Evolutionary conservation across 2,888 invertebrate species (phyloP), one percentile per base, ranked within the genome.

Genomic region (Tenodera sinensis): DNA sequence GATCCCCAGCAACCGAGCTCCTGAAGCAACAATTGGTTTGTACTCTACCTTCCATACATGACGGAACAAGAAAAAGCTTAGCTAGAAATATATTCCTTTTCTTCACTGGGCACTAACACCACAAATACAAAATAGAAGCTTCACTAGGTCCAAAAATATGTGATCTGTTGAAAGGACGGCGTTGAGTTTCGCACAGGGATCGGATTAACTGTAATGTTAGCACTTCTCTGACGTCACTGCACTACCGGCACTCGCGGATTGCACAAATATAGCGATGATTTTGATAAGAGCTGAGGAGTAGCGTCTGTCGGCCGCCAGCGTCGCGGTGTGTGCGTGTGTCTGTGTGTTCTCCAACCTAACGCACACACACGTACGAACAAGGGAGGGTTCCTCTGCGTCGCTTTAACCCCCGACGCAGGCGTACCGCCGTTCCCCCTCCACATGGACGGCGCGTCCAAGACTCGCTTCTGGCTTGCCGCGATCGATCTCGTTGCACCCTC

Each of bases 1-100:
- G 25, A 54, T 54, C 9, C 87, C 42, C 71, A 47, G 30, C 86
- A 28, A 28, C 81, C 25, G n/a, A 47, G 86, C 82, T 83, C 84
- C 82, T 28, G 90, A 88, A 85, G 90, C 90, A 90, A 90, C 90
- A 90, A 89, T 89, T 90, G 90, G 90, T 90, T 89, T 28, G 85
- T 85, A 34, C 84, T 83, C 15, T 20, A 30, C 27, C n/a, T 28
- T n/a, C 83, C 82, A 83, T 54, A 28, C 88, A 88, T 83, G 20
- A 28, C 81, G 34, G 20, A 83, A 83, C 27, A 34, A 83, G 25
- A 27, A 42, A n/a, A 42, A 42, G 12, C n/a, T 82, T 34, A 81
- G 25, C 15, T 42, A 42, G 12, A 42, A 42, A 42, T 42, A 42
- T 42, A 42, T 20, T 71, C 54, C 25, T 20, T 20, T 25, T 6